These are phyloP conservation scores for Euthynnus affinis DNA, from an alignment of 2,797 vertebrate genomes.

Conservation along the genomic window DNA sequence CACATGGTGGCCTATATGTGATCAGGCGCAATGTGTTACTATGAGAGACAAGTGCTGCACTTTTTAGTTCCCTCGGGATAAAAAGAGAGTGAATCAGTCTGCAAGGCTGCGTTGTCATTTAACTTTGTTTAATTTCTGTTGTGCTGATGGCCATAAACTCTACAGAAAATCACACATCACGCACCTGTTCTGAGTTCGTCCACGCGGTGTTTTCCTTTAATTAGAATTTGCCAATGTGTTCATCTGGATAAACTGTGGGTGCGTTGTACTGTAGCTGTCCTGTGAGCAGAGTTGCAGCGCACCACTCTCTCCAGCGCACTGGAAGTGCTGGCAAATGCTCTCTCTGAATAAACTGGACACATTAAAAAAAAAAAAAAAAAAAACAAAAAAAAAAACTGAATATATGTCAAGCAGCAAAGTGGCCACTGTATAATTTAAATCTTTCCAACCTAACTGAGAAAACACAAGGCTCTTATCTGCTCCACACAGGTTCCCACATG, in stretches of 20 bases:
- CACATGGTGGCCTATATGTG: conserved; percentile 9
- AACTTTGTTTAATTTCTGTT: conserved; percentile 48
- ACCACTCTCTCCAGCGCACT: conserved; percentile 29
- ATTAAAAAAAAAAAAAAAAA: conserved; percentile 5
- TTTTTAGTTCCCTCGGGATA: conserved; percentile 40
- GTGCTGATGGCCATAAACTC: not conserved
- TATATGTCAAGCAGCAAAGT: not conserved
- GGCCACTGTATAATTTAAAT: not conserved
- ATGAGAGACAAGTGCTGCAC: conserved; percentile 52
- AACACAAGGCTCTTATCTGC: conserved; percentile 31
- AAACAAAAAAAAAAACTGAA: conserved; percentile 6
- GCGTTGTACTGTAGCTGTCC: conserved; percentile 27
- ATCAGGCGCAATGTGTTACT: not conserved
- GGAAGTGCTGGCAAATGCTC: not conserved
- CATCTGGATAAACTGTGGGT: not conserved
- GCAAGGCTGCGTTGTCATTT: not conserved
- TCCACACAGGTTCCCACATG: conserved; percentile 45
- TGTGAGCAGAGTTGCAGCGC: conserved; percentile 57
- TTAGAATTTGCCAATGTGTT: conserved; percentile 9
- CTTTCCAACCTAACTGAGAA: conserved; percentile 3
- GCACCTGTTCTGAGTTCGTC: conserved; percentile 39
- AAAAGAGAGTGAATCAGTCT: not conserved
- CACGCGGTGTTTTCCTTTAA: conserved; percentile 11
- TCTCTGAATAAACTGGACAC: conserved; percentile 12
- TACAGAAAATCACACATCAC: conserved; percentile 6